Evolutionary conservation across 2,888 invertebrate species (phyloP), one percentile per base, ranked within the genome.

Genomic region (Epinotia brunnichana): DNA sequence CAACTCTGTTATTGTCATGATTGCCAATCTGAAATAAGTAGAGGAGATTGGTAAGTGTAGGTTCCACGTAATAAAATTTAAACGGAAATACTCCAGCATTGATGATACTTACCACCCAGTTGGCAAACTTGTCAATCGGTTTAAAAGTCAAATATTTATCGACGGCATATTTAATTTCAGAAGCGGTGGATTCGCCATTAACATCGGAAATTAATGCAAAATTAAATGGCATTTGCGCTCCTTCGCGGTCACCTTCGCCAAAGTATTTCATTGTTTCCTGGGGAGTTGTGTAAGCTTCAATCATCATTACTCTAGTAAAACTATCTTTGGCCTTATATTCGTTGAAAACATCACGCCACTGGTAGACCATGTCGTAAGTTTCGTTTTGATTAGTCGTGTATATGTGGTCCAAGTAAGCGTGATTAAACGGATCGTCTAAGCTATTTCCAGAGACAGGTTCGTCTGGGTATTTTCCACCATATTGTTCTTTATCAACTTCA

Each of bases 211-310:
- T 95, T 17, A 97, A 90, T 53, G 95, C 93, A 83, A 97, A 97
- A 85, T 97, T 97, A 82, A 97, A 97, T 0, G 97, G 96, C 84
- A 97, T 95, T 74, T 97, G 96, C 1, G 96, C 94, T 15, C 97
- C 96, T 41, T 89, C 83, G 0, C 91, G 89, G 3, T 92, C 87
- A 0, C 90, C 93, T 5, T 94, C 90, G 1, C 94, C 94, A 80
- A 96, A 97, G 84, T 95, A 97, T 60, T 87, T 94, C 90, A 95
- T 94, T 0, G 95, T 94, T 0, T 93, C 84, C 54, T 94, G 87
- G 29, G 95, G 88, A 70, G 90, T 92, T 0, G 95, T 94, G 80
- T 96, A 96, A 0, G 95, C 96, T 87, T 97, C 97, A 0, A 96
- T 95, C 95, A 97, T 95, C 94, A 97, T 94, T 0, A 97, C 94